phyloP scores from a whole-genome alignment of 2,113 vertebrate species.

The Bubo bubo region DNA sequence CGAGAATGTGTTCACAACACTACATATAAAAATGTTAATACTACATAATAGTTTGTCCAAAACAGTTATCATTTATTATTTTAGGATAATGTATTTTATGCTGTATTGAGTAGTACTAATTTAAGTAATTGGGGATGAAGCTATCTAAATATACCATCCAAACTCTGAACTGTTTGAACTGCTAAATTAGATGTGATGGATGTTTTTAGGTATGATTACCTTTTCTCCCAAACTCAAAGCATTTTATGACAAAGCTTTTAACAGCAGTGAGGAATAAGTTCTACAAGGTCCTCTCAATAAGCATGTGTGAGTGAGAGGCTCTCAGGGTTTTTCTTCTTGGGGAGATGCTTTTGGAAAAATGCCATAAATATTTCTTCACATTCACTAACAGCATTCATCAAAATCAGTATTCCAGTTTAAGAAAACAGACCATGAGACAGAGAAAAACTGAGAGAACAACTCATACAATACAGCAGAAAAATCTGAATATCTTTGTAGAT shows the following conservation, averaged over 20 bases:
- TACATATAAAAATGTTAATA: background rate
- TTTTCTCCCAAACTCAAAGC: background rate
- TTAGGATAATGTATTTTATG: background rate
- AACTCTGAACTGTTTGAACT: background rate
- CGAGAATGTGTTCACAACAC: rapidly evolving
- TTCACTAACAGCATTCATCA: background rate
- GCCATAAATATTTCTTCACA: constrained; percentile 14
- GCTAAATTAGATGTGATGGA: background rate
- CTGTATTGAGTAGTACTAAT: background rate
- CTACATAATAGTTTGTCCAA: background rate
- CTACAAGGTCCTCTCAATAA: background rate
- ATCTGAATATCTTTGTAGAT: background rate
- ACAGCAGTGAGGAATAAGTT: background rate
- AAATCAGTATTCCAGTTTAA: background rate
- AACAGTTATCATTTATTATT: background rate
- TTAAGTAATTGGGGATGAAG: background rate
- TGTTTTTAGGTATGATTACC: background rate
- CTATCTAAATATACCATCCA: background rate
- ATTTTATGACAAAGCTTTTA: background rate
- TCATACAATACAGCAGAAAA: background rate
- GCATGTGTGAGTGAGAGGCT: background rate
- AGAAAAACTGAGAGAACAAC: background rate
- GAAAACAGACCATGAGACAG: background rate
- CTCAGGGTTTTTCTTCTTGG: background rate
- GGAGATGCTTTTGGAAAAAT: background rate